Base-by-base conservation (phyloP, 1,140 invertebrate species). In the Saxidomus purpurata region DNA sequence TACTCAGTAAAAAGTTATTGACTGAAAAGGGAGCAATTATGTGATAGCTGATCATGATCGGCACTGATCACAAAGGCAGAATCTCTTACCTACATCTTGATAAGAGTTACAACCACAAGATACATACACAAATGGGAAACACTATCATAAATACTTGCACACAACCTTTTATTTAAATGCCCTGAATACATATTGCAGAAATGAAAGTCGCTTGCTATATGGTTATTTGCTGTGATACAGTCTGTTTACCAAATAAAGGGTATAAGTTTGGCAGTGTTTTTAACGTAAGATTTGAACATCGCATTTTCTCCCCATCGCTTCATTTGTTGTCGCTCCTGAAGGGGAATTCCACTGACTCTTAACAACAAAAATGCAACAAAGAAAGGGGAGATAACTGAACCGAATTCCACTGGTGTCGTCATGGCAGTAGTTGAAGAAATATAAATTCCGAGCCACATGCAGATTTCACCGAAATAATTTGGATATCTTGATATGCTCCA, bases 401-500 rank as follows among this genome's bases (percentile, higher is more conserved):
- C 40, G 22, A 95, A 93, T 91, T 92, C 95, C 90, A 77, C 71
- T 0, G 93, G 93, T 71, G 90, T 38, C 34, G 63, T 86, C 71
- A 95, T 79, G 6, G 89, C 90, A 8, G 90, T 84, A 0, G 85
- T 80, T 15, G 94, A 90, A 11, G 94, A 92, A 8, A 98, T 97
- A 94, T 98, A 99, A 63, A 99, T 97, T 0, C 98, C 98, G 97
- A 98, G 98, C 98, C 98, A 99, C n/a, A 99, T 97, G 0, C 98
- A 96, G 47, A 99, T 98, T 96, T 99, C 98, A 0, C 98, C 98
- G 95, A 99, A 98, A 94, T 99, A 99, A 95, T 99, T 99, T 0
- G 98, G 98, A 96, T 99, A 98, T 86, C 98, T 97, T 0, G 98
- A 98, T 19, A 98, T 94, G 76, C 97, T 97, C 98, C 98, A 99